These are phyloP conservation scores for Xiphias gladius DNA, from an alignment of 2,113 vertebrate species.

Conservation along the genomic window DNA sequence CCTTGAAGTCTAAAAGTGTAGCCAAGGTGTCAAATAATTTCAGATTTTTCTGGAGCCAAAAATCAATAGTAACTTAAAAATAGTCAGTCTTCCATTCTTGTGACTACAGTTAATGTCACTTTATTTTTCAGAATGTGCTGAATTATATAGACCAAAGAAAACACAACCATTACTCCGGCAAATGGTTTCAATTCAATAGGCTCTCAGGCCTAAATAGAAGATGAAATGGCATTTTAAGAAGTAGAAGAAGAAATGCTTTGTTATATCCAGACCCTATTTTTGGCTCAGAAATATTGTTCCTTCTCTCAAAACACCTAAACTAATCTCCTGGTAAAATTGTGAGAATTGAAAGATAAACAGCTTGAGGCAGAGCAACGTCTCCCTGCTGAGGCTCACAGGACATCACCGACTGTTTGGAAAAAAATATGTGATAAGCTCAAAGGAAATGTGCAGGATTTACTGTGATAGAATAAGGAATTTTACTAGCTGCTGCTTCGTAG, in stretches of 20 bases:
- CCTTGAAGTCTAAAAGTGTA: slow-evolving; percentile 11
- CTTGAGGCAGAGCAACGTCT: slow-evolving; percentile 37
- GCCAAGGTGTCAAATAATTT: slow-evolving; percentile 4
- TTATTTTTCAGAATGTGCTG: not conserved
- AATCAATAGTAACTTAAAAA: not conserved
- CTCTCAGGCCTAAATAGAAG: slow-evolving; percentile 18
- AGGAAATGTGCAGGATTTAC: slow-evolving; percentile 37
- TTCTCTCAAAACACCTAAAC: slow-evolving; percentile 28
- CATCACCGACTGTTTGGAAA: slow-evolving; percentile 10
- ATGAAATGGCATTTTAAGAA: slow-evolving; percentile 2
- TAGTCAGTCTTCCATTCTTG: accelerated
- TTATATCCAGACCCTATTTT: slow-evolving; percentile 40
- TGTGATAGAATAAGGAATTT: slow-evolving; percentile 27
- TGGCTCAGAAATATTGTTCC: slow-evolving; percentile 44
- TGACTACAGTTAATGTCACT: not conserved
- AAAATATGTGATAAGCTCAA: slow-evolving; percentile 47
- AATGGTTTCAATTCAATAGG: slow-evolving; percentile 1
- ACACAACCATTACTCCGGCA: not conserved
- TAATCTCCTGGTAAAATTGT: slow-evolving; percentile 54
- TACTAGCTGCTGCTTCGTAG: slow-evolving; percentile 6
- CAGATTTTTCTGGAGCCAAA: not conserved
- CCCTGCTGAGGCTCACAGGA: slow-evolving; percentile 47
- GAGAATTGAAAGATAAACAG: slow-evolving; percentile 62
- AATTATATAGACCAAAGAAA: not conserved
- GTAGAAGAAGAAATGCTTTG: slow-evolving; percentile 26